Evolutionary conservation across 2,113 vertebrate genomes (phyloP), one percentile per base, ranked within the genome.

Genomic region (Hippocampus guttulatus): DNA sequence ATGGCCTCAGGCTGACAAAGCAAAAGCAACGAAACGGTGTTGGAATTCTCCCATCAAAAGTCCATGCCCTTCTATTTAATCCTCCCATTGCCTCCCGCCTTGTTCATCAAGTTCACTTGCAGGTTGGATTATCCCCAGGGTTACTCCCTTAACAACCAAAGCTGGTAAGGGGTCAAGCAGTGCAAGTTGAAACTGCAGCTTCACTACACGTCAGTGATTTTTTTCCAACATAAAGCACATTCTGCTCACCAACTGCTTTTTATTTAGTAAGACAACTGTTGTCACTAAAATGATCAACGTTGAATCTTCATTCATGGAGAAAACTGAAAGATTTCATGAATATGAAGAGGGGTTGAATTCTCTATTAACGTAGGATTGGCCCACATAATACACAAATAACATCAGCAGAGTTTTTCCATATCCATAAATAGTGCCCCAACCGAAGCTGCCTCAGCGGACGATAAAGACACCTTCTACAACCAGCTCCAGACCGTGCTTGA

Each of bases 61-160:
- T 49, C 45, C 21, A 8, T 49, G 20, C 30, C 49, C 2, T n/a
- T 68, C 10, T 11, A 11, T 67, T 38, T 54, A 52, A 55, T 67
- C 57, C 43, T n/a, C 25, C 16, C 27, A 66, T 63, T 55, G 15
- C 6, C 12, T 58, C 55, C 33, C 52, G 30, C n/a, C 25, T 57
- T 76, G 38, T 54, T 65, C 57, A 71, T 70, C 38, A 67, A 71
- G 73, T 78, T 74, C 64, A 75, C 14, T 47, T 47, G 65, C 10
- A 52, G 65, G 69, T 33, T 72, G 71, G 80, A 80, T 69, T 78
- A 73, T 79, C 76, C 82, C 47, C 47, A 65, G 69, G 75, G 75
- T 75, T 80, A 14, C 11, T 21, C 68, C 71, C 74, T 71, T 33
- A 67, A 72, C 33, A 80, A 78, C 60, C 57, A 6, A 8, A 71